Base-by-base conservation (phyloP, 2,797 vertebrate species). In the Myiotriccus ornatus region DNA sequence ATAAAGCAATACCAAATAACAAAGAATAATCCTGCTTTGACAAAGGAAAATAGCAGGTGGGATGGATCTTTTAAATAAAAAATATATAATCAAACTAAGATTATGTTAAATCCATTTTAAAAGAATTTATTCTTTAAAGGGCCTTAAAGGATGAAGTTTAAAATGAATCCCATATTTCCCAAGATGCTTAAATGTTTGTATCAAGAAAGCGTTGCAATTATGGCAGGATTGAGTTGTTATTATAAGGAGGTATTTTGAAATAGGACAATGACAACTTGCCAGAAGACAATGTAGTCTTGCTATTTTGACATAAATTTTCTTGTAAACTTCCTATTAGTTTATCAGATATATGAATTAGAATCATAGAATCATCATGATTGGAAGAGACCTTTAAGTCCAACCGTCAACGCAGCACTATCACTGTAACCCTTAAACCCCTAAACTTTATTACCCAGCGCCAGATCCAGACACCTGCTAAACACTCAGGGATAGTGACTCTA, bases 51-150 rank as follows among this genome's bases (percentile, higher is more conserved):
- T 39, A 90, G 53, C 30, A 88, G 62, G 43, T 81, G 49, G 49
- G 73, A 64, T 62, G 49, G 11, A 35, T 71, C 27, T 81, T 85
- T 71, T 56, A 10, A 44, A 87, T 65, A 24, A 71, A 15, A 93
- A 88, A 84, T 71, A 94, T 81, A 75, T 87, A 77, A 77, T 83
- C 68, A 84, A 88, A 84, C 44, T 62, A 23, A 90, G 76, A 86
- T 84, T 47, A 71, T 47, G 19, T 19, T 73, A 93, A 95, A 90
- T 47, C 64, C n/a, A 73, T 89, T 83, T 92, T 68, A 17, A 87
- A 93, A 82, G 12, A 27, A 65, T 73, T 94, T 82, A 62, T 27
- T 12, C 9, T 53, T 87, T 62, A 39, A 67, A 87, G 24, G 35
- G 22, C 7, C 89, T 87, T 87, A 41, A 67, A 88, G 41, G 50